Conservation (phyloP, 2,888 invertebrate genomes). For the Temnothorax rugatulus region DNA sequence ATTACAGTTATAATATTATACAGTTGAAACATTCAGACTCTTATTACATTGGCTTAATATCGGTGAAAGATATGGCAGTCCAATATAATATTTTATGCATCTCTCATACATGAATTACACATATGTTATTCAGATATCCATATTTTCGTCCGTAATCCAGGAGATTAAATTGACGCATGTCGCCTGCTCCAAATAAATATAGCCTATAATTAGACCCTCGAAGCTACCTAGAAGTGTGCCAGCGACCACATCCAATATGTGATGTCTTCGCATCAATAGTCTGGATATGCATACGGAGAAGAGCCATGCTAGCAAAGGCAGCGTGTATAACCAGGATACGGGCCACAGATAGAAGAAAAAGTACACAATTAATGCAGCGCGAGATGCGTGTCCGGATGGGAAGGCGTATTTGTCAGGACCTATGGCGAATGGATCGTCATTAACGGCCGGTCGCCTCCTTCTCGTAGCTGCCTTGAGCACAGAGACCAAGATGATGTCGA, state of each 20-base stretch:
- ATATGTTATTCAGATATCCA: conserved; percentile 87
- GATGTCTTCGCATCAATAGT: conserved; percentile 94
- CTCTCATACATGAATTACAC: not conserved
- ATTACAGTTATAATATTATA: not conserved
- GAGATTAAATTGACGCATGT: conserved; percentile 89
- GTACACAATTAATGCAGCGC: conserved; percentile 92
- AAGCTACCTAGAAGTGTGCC: conserved; percentile 92
- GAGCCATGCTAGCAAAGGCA: conserved; percentile 92
- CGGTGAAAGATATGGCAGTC: not conserved
- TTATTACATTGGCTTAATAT: not conserved
- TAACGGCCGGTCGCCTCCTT: conserved; percentile 91
- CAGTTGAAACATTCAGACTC: not conserved
- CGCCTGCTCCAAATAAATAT: conserved; percentile 91
- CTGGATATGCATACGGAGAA: conserved; percentile 92
- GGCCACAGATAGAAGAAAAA: conserved; percentile 91
- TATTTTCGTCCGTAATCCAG: conserved; percentile 90
- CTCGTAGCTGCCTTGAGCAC: conserved; percentile 92
- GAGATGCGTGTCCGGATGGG: conserved; percentile 97
- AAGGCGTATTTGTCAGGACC: conserved; percentile 97
- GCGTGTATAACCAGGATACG: conserved; percentile 88
- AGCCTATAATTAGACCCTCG: conserved; percentile 89
- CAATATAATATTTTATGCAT: not conserved
- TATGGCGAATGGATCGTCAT: conserved; percentile 90
- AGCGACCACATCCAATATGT: conserved; percentile 93
- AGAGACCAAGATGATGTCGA: conserved; percentile 93